Evolutionary conservation across 2,113 vertebrate genomes (phyloP).

Genomic region (Chascanopsetta lugubris): DNA sequence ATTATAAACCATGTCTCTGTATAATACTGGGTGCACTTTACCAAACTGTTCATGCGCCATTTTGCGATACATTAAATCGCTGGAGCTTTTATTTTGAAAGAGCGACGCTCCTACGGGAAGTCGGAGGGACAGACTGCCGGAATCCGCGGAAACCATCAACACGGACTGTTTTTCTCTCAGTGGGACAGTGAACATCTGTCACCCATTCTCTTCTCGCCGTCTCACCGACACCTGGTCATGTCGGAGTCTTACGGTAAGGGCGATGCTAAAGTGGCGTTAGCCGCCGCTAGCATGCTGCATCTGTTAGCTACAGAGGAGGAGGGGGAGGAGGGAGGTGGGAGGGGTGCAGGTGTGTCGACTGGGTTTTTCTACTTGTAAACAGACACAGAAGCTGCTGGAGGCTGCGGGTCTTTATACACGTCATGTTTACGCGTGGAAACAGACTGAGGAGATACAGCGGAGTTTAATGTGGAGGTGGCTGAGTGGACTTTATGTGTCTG

Average conservation of each 20-base stretch:
- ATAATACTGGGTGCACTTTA: too few species aligned
- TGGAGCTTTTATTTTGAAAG: constrained; percentile 78
- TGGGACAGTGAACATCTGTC: constrained; percentile 61
- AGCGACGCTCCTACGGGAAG: constrained; percentile 66
- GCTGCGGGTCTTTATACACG: constrained; percentile 39
- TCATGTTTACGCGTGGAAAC: constrained; percentile 29
- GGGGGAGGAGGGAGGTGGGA: too few species aligned
- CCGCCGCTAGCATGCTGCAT: background rate
- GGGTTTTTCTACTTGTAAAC: constrained; percentile 44
- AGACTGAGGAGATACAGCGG: background rate
- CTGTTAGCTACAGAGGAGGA: background rate
- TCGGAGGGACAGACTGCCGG: constrained; percentile 57
- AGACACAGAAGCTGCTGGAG: constrained; percentile 14
- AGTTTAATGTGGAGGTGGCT: background rate
- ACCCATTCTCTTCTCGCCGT: constrained; percentile 23
- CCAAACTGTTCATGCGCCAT: background rate
- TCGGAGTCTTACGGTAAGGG: constrained; percentile 84
- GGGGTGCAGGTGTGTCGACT: constrained; percentile 67
- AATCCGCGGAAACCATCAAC: constrained; percentile 70
- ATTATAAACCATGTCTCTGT: too few species aligned
- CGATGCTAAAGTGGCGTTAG: background rate
- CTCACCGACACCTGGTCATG: constrained; percentile 70
- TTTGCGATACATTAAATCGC: fast-evolving
- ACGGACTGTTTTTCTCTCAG: constrained; percentile 65
- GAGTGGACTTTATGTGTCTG: background rate